Percentiles rank a stretch among this genome's conserved stretches.
phyloP scores from a whole-genome alignment of 2,888 invertebrate species.

The Amphipoea oculea region DNA sequence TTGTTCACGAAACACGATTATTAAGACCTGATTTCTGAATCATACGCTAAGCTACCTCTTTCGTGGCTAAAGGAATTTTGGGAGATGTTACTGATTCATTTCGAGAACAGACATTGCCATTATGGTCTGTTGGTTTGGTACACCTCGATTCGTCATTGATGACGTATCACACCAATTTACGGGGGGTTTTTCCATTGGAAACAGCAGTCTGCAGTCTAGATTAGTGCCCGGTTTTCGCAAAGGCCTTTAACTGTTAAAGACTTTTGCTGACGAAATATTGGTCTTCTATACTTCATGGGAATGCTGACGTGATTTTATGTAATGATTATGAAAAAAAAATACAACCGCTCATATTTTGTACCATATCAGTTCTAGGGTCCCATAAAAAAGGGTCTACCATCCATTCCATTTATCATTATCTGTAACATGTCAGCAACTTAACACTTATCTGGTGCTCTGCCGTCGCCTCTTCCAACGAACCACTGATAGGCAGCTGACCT shows the following conservation, averaged over 20 bases:
- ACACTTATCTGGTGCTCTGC: slow-evolving; percentile 40
- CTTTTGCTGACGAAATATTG: no score
- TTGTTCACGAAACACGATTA: not conserved
- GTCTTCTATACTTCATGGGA: not conserved
- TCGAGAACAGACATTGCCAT: not conserved
- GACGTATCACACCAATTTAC: not conserved
- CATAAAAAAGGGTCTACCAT: slow-evolving; percentile 1
- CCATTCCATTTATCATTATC: slow-evolving; percentile 22
- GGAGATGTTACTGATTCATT: slow-evolving; percentile 17
- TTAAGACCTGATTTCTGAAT: not conserved
- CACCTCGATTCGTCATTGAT: slow-evolving; percentile 4
- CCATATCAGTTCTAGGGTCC: slow-evolving; percentile 22
- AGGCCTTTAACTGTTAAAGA: not conserved
- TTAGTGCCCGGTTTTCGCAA: not conserved
- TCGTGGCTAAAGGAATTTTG: not conserved
- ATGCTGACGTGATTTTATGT: not conserved
- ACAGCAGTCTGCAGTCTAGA: not conserved
- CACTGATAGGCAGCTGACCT: slow-evolving; percentile 53
- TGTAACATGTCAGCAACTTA: slow-evolving; percentile 12
- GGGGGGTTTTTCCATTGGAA: not conserved
- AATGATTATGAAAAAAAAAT: not conserved
- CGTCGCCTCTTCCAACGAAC: slow-evolving; percentile 26
- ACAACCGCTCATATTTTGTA: not conserved
- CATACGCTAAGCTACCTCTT: not conserved
- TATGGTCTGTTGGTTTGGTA: not conserved